Evolutionary conservation across 2,888 invertebrate species (phyloP).

Genomic region (Omphaloscelis lunosa): DNA sequence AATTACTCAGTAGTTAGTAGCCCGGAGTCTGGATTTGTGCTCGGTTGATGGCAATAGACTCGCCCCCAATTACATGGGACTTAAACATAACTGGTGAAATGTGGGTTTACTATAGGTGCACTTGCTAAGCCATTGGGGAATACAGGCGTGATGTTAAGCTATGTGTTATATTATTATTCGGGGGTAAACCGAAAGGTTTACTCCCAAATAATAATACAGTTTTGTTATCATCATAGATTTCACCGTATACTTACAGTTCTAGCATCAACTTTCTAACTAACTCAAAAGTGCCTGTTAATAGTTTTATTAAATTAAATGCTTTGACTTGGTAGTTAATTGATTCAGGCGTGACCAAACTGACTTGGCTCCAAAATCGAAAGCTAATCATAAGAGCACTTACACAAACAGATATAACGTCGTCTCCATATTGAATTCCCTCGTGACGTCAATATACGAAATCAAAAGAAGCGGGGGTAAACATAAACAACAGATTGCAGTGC

Average conservation of each 20-base stretch:
- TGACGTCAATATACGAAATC: constrained; percentile 46
- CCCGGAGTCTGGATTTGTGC: too few species aligned
- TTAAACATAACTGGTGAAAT: too few species aligned
- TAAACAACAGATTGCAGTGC: constrained; percentile 73
- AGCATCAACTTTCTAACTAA: not conserved
- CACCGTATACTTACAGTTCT: not conserved
- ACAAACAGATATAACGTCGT: not conserved
- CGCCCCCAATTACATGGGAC: too few species aligned
- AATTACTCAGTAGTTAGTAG: too few species aligned
- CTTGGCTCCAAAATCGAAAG: not conserved
- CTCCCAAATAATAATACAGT: not conserved
- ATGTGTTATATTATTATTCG: too few species aligned
- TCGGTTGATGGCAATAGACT: too few species aligned
- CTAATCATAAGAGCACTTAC: constrained; percentile 2
- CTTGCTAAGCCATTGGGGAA: too few species aligned
- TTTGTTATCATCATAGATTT: not conserved
- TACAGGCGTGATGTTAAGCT: too few species aligned
- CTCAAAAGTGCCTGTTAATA: not conserved
- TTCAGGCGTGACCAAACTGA: too few species aligned
- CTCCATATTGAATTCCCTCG: not conserved
- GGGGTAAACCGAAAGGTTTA: too few species aligned
- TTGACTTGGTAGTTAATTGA: too few species aligned
- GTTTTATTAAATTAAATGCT: not conserved
- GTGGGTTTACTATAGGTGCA: too few species aligned
- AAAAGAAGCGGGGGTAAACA: constrained; percentile 47